These are phyloP conservation scores for Cosmia pyralina DNA, from an alignment of 2,888 invertebrate species.

Conservation along the genomic window DNA sequence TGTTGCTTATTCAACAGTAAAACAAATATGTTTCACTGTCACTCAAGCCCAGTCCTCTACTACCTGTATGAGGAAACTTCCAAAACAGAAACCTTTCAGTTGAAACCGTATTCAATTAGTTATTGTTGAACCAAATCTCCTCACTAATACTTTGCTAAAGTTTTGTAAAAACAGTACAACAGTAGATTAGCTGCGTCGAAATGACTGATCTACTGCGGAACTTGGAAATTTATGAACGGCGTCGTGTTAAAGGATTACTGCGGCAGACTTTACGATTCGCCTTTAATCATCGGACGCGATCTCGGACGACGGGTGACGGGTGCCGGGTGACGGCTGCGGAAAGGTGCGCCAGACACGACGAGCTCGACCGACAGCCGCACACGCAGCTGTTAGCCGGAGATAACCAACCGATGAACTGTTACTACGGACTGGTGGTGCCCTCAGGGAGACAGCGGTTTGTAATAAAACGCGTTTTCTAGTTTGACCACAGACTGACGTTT, in stretches of 20 bases:
- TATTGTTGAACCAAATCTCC: not conserved
- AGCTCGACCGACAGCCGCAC: not conserved
- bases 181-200: constrained; percentile 34
- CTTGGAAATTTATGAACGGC: constrained; percentile 45
- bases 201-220: constrained; percentile 52
- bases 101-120: not conserved
- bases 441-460: not conserved
- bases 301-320: constrained; percentile 1
- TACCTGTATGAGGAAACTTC: not conserved
- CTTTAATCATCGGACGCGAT: constrained; percentile 23
- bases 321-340: not conserved
- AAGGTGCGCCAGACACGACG: not conserved
- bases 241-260: constrained; percentile 33
- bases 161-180: constrained; percentile 27
- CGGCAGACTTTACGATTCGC: constrained; percentile 14
- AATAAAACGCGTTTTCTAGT: too few species aligned
- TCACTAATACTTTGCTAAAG: constrained; percentile 16
- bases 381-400: constrained; percentile 14
- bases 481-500: too few species aligned
- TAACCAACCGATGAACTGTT: not conserved
- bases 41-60: not conserved
- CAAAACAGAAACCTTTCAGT: not conserved
- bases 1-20: not conserved
- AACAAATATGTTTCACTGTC: not conserved
- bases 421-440: not conserved